A percentile compares a stretch with the other conserved stretches of the same genome.
These are phyloP conservation scores for Abscondita cerata DNA, from an alignment of 2,888 invertebrate species.

Conservation along the genomic window DNA sequence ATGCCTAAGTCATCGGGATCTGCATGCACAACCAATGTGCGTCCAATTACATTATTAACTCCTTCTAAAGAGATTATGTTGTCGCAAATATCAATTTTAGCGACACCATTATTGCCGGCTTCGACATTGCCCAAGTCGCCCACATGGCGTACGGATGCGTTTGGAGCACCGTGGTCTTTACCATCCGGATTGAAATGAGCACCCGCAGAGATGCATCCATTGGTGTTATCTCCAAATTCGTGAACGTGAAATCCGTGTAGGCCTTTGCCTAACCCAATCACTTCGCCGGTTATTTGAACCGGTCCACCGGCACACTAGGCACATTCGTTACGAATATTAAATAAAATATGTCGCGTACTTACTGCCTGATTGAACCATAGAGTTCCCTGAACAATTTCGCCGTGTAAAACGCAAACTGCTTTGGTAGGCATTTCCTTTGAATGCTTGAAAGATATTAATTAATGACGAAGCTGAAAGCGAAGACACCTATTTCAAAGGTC, in stretches of 20 bases:
- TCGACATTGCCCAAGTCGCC: slow-evolving; percentile 91
- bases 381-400: slow-evolving; percentile 80
- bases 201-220: slow-evolving; percentile 95
- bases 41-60: slow-evolving; percentile 79
- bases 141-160: slow-evolving; percentile 75
- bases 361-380: slow-evolving; percentile 82
- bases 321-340: background rate
- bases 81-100: slow-evolving; percentile 71
- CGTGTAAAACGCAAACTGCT: slow-evolving; percentile 88
- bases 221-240: slow-evolving; percentile 95
- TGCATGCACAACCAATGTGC: slow-evolving; percentile 89
- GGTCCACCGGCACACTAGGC: slow-evolving; percentile 65
- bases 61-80: slow-evolving; percentile 72
- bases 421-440: slow-evolving; percentile 71
- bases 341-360: slow-evolving; percentile 44
- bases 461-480: background rate
- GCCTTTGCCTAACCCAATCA: slow-evolving; percentile 80
- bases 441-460: too few species aligned
- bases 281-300: slow-evolving; percentile 81
- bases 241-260: slow-evolving; percentile 93
- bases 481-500: too few species aligned
- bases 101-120: slow-evolving; percentile 68
- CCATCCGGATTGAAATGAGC: slow-evolving; percentile 89
- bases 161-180: slow-evolving; percentile 84
- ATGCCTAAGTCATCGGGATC: slow-evolving; percentile 93